phyloP scores from a whole-genome alignment of 2,113 vertebrate species.

The Lampris incognitus region DNA sequence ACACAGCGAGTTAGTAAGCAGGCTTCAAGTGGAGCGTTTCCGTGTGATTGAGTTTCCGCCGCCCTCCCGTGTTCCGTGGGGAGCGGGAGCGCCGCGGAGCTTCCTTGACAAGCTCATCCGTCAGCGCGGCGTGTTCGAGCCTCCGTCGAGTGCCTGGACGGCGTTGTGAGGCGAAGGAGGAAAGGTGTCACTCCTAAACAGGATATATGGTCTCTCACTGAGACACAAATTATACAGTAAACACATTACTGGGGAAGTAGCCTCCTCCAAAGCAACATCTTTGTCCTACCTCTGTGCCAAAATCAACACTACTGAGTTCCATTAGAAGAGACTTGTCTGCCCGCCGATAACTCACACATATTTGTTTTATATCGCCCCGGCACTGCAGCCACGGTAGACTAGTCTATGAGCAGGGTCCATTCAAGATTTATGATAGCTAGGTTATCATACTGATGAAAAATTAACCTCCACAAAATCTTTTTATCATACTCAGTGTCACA shows the following conservation, averaged over 20 bases:
- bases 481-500: neutral
- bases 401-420: constrained; percentile 22
- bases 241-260: constrained; percentile 83
- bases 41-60: constrained; percentile 66
- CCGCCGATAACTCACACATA: constrained; percentile 63
- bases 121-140: constrained; percentile 79
- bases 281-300: constrained; percentile 71
- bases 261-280: constrained; percentile 78
- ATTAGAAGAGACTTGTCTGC: constrained; percentile 58
- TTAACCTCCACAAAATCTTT: neutral
- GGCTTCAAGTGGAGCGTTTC: constrained; percentile 53
- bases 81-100: constrained; percentile 71
- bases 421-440: neutral
- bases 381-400: constrained; percentile 32
- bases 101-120: constrained; percentile 84
- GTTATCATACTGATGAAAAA: neutral
- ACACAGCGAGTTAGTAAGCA: constrained; percentile 65
- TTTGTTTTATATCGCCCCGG: constrained; percentile 51
- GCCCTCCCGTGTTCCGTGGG: constrained; percentile 50
- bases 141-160: constrained; percentile 77
- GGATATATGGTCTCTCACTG: constrained; percentile 84
- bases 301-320: constrained; percentile 67
- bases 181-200: constrained; percentile 86
- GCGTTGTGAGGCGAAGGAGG: constrained; percentile 82
- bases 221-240: constrained; percentile 87